A percentile compares a stretch with the other conserved stretches of the same genome.
These are phyloP conservation scores for Syngnathus acus DNA, from an alignment of 2,797 vertebrate genomes.

Conservation along the genomic window DNA sequence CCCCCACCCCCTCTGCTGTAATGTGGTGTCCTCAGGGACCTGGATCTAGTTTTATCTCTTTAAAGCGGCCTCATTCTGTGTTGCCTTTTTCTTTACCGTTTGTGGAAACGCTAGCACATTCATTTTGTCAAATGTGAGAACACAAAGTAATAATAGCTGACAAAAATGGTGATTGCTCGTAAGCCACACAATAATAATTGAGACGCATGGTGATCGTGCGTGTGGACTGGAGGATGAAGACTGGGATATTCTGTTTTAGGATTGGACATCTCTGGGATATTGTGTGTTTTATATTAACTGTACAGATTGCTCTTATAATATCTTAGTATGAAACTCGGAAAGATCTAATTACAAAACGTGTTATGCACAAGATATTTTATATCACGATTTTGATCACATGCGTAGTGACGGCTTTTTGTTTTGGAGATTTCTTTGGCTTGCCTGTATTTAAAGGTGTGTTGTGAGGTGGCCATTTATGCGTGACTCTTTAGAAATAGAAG, in stretches of 20 bases:
- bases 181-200: conserved; percentile 56
- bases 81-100: conserved; percentile 67
- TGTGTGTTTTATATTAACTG: conserved; percentile 57
- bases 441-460: conserved; percentile 62
- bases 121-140: conserved; percentile 65
- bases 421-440: conserved; percentile 48
- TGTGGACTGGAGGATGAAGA: conserved; percentile 40
- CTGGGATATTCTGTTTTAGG: conserved; percentile 47
- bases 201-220: conserved; percentile 28
- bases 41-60: conserved; percentile 54
- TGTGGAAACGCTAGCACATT: conserved; percentile 64
- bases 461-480: conserved; percentile 56
- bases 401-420: conserved; percentile 65
- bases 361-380: conserved; percentile 73
- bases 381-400: conserved; percentile 60
- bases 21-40: conserved; percentile 64
- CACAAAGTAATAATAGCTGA: conserved; percentile 60
- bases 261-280: conserved; percentile 67
- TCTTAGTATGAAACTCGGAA: conserved; percentile 61
- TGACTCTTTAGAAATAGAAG: conserved; percentile 37
- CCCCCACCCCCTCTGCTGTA: conserved; percentile 52
- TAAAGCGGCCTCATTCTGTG: conserved; percentile 64
- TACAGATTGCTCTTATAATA: conserved; percentile 69
- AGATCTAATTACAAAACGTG: conserved; percentile 61
- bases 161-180: conserved; percentile 45